Evolutionary conservation across 2,888 invertebrate genomes (phyloP), one percentile per base, ranked within the genome.

Genomic region (Sisyra terminalis): DNA sequence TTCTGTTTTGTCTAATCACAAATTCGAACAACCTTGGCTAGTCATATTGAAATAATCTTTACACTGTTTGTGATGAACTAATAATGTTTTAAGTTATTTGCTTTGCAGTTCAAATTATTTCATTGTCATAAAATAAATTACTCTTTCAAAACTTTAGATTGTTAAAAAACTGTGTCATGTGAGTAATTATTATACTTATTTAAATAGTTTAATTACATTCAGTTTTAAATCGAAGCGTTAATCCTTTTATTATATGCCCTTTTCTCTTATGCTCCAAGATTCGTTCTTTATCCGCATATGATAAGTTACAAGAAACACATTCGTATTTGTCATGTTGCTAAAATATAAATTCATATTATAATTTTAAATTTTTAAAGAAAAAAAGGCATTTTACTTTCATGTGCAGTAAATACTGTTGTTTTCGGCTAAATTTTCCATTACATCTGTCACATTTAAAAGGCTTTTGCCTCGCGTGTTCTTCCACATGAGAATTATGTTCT

Each of bases 251-350:
- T 32, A 44, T 30, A 44, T 53, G 53, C 2, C 51, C 53, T 17
- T 47, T 43, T 42, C 49, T 46, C 42, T 50, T 52, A 40, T 54
- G 53, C 32, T 42, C 41, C 10, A 48, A 43, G 14, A 47, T 46
- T 32, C 53, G 55, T 35, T 51, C 52, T 46, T 57, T 57, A 2
- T 57, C 57, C 1, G 59, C 57, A 45, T 55, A 58, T 8, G 51
- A 52, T 29, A 56, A 53, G 13, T 58, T 53, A 37, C 60, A 60
- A 2, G 55, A 54, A 2, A 55, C 42, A 46, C 60, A 60, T 50
- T 59, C 59, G 38, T 60, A 55, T 38, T 53, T 55, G 43, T 57
- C 52, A 43, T 60, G 60, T 47, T 55, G 55, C 48, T 60, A 50
- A 17, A 50, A 35, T 11, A 44, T 14, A 16, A 43, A 34, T 5